phyloP scores from a whole-genome alignment of 2,113 vertebrate species.

The Gobio gobio region DNA sequence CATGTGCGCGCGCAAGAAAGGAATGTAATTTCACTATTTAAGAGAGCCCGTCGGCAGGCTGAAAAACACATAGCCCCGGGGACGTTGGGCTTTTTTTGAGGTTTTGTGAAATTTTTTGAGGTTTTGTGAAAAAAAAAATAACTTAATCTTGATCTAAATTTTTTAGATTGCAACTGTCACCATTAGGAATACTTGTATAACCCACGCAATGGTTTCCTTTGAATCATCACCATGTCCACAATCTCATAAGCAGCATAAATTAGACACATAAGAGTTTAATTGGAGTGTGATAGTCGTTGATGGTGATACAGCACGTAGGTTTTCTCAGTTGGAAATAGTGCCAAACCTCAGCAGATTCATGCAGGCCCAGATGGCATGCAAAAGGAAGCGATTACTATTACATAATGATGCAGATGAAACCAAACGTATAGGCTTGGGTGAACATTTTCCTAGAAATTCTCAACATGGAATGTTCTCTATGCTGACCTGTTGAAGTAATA shows the following conservation, averaged over 20 bases:
- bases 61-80: too few species aligned
- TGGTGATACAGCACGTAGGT: conserved; percentile 2
- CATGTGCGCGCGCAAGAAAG: too few species aligned
- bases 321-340: background rate
- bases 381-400: background rate
- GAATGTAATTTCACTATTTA: too few species aligned
- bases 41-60: too few species aligned
- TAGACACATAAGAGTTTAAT: conserved; percentile 9
- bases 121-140: background rate
- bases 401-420: conserved; percentile 23
- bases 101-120: background rate
- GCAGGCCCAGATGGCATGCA: conserved; percentile 11
- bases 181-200: conserved; percentile 16
- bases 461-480: conserved; percentile 19
- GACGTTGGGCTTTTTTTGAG: too few species aligned
- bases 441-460: conserved; percentile 1
- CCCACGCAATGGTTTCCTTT: background rate
- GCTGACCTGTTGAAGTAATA: conserved; percentile 3
- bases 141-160: background rate
- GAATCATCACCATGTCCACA: background rate
- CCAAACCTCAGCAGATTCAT: background rate
- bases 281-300: conserved; percentile 3
- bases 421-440: background rate
- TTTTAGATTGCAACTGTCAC: background rate
- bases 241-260: background rate